Evolutionary conservation across 1,140 invertebrate species (phyloP), one percentile per base, ranked within the genome.

Genomic region (Tetramorium alpestre): DNA sequence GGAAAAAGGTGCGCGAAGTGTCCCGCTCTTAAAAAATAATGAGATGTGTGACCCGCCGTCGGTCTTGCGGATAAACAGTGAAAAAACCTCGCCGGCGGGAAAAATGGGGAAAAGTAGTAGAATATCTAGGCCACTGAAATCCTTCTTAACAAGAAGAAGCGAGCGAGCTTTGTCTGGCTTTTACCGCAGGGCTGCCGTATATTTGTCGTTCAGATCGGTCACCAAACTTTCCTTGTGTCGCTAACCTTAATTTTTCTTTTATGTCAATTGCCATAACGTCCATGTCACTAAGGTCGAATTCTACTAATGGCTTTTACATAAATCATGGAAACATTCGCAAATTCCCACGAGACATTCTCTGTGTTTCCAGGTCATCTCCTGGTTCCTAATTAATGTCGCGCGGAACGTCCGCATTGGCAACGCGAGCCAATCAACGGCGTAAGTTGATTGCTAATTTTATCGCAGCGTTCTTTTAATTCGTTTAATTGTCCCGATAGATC

Each of bases 21-120:
- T 80, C 81, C 49, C 73, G 82, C 58, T 88, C 87, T 84, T 41
- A 54, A 90, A 90, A 33, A 91, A 86, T 90, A 90, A 90, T 90
- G 86, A 91, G 88, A 90, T 91, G 77, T 70, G 56, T 70, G 81
- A 62, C 60, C 51, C 54, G 65, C 47, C 72, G 49, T 70, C 25
- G 62, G 11, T 65, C 47, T 65, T 6, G 25, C 58, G 44, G 33
- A 28, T 51, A 65, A 80, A 65, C 47, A 47, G 10, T 28, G 75
- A 75, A 49, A 84, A 85, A 70, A 51, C 22, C 8, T 18, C 16
- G 38, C 6, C 58, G 18, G 51, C n/a, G 8, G 16, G n/a, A 8
- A 54, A 18, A 41, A 28, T 11, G 56, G n/a, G 51, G 25, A 49
- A 41, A 28, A 60, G 0, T 13, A 60, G 38, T 22, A 25, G 44